Evolutionary conservation across 2,797 vertebrate genomes (phyloP), one percentile per base, ranked within the genome.

Genomic region (Sus cebifrons): DNA sequence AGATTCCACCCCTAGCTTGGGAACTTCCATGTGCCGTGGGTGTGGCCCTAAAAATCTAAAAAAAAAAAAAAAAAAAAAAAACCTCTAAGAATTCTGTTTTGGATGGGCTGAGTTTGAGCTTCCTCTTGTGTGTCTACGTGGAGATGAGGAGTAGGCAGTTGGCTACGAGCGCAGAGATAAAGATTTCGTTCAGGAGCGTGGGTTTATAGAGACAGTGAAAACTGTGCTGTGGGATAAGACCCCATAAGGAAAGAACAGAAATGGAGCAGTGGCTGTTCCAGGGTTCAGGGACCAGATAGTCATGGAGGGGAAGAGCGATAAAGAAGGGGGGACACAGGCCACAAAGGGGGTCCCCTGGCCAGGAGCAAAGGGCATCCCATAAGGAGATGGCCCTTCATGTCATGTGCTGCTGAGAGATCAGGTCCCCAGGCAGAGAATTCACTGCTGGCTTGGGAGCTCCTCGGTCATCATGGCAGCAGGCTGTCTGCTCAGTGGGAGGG

Each of bases 161-260:
- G 32, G 32, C 6, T 25, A 5, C 18, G 27, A 20, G 49, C 0
- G 0, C 12, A 29, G 92, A 40, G 8, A 25, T 3, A 5, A 25
- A n/a, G 58, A 6, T 25, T 27, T 67, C 21, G 1, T 58, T 56
- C 13, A 49, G 77, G 18, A 44, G 67, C 4, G 1, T 25, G 54
- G 58, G 65, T 71, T 40, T 70, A 8, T 27, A 27, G 3, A 25
- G 54, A 68, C 68, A 27, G 20, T n/a, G 44, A 5, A 52, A 29
- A 54, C 52, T 0, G 0, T 21, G 44, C 7, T 11, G 10, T 9
- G 2, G 32, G 32, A 5, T 3, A 6, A 49, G 36, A 5, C 17
- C 56, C 2, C 14, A 25, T 6, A 0, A 18, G 27, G 17, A 54
- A 17, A 25, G 0, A 21, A 25, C 5, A 6, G 9, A 11, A 20